Evolutionary conservation across 2,113 vertebrate genomes (phyloP).

Genomic region (Ariopsis seemanni): DNA sequence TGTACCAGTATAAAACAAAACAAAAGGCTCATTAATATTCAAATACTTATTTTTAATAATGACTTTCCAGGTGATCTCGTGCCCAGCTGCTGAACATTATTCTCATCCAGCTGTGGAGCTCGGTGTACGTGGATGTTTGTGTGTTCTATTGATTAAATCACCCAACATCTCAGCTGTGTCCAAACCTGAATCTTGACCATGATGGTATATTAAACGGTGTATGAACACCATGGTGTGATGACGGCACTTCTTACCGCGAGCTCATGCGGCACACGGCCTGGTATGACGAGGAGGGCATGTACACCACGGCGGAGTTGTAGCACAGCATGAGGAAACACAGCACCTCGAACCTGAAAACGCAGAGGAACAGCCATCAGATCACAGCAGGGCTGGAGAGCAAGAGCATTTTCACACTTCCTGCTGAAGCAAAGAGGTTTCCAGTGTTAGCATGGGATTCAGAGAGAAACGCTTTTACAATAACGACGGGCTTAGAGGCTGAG

Average conservation of each 20-base stretch:
- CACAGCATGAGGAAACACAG: slow-evolving; percentile 97
- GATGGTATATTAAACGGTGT: not conserved
- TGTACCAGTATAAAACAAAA: not conserved
- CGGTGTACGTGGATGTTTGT: not conserved
- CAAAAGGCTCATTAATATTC: no score
- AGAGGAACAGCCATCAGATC: not conserved
- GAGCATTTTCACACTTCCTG: slow-evolving; percentile 29
- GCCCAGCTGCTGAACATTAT: not conserved
- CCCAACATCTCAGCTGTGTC: not conserved
- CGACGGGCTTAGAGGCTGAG: not conserved
- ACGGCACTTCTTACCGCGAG: slow-evolving; percentile 81
- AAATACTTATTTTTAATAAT: not conserved
- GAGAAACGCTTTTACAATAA: not conserved
- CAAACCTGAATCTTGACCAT: not conserved
- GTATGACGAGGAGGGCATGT: slow-evolving; percentile 94
- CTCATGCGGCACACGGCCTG: slow-evolving; percentile 94
- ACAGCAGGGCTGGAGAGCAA: not conserved
- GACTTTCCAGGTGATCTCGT: not conserved
- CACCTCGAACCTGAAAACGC: slow-evolving; percentile 90
- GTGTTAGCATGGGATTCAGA: not conserved
- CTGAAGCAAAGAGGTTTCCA: not conserved
- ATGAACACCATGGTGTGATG: not conserved
- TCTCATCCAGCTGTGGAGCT: not conserved
- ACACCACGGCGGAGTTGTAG: slow-evolving; percentile 96
- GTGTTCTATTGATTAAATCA: not conserved